Conservation (phyloP, 2,113 vertebrate genomes). For the Zosterops borbonicus region DNA sequence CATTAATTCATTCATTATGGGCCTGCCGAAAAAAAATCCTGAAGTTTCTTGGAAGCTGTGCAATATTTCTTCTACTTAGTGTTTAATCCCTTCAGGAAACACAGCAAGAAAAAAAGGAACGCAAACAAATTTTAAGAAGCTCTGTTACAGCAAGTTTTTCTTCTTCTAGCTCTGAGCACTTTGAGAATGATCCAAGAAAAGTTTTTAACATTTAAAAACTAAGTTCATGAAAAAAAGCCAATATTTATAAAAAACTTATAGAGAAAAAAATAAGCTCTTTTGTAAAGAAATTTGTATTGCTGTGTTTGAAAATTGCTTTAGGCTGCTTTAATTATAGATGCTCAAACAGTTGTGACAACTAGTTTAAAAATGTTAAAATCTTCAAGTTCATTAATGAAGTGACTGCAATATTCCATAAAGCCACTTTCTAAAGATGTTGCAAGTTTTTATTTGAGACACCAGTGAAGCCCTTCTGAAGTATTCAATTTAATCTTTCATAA, state of each 20-base stretch:
- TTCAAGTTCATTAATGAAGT: neutral
- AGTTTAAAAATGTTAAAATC: neutral
- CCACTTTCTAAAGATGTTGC: neutral
- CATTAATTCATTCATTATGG: neutral
- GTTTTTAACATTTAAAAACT: neutral
- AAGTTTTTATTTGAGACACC: neutral
- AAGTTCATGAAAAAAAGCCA: neutral
- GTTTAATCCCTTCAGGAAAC: slow-evolving; percentile 42
- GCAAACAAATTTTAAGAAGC: slow-evolving; percentile 35
- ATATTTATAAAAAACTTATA: neutral
- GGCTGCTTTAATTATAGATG: neutral
- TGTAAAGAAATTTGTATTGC: neutral
- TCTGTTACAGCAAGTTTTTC: neutral
- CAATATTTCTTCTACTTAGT: slow-evolving; percentile 15
- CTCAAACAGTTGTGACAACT: neutral
- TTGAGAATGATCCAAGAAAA: neutral
- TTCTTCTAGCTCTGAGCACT: neutral
- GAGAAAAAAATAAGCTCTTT: neutral
- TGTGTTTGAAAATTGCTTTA: neutral
- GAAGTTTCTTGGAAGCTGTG: neutral
- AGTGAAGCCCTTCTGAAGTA: neutral
- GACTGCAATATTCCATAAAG: neutral
- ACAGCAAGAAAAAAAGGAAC: slow-evolving; percentile 20
- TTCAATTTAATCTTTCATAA: neutral
- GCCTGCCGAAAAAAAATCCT: neutral